A percentile compares a stretch with the other conserved stretches of the same genome.
Evolutionary conservation across 2,113 vertebrate species (phyloP).

Genomic region (Charadrius vociferus): DNA sequence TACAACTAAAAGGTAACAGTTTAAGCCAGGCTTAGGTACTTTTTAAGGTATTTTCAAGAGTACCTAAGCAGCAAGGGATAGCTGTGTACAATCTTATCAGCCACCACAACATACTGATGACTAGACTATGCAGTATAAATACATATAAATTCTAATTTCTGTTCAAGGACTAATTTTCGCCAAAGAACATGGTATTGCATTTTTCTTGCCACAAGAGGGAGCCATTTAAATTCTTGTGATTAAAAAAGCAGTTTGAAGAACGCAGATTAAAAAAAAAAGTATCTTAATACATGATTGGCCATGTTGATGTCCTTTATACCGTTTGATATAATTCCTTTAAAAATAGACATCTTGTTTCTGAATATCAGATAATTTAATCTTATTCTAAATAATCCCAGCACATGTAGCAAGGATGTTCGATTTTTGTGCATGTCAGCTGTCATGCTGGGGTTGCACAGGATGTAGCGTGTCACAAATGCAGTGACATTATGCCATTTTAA

Average conservation of each 20-base stretch:
- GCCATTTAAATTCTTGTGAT: conserved; percentile 45
- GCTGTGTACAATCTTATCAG: neutral
- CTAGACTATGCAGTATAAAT: neutral
- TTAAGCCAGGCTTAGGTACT: neutral
- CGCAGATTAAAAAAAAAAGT: neutral
- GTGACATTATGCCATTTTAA: neutral
- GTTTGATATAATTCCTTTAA: neutral
- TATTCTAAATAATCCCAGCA: neutral
- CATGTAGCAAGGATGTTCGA: neutral
- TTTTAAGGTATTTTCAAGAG: neutral
- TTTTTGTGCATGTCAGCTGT: neutral
- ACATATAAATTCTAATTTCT: neutral
- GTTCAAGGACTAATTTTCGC: neutral
- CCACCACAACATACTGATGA: neutral
- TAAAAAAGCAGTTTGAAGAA: neutral
- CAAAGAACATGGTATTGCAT: neutral
- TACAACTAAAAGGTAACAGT: neutral
- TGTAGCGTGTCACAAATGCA: neutral
- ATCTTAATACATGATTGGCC: neutral
- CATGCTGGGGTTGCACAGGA: neutral
- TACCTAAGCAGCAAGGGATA: neutral
- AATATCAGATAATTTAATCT: neutral
- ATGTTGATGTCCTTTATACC: conserved; percentile 38
- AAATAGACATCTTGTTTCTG: conserved; percentile 11
- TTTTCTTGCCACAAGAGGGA: conserved; percentile 71